A percentile compares a stretch with the other conserved stretches of the same genome.
Evolutionary conservation across 2,113 vertebrate genomes (phyloP).

Genomic region (Empidonax traillii): DNA sequence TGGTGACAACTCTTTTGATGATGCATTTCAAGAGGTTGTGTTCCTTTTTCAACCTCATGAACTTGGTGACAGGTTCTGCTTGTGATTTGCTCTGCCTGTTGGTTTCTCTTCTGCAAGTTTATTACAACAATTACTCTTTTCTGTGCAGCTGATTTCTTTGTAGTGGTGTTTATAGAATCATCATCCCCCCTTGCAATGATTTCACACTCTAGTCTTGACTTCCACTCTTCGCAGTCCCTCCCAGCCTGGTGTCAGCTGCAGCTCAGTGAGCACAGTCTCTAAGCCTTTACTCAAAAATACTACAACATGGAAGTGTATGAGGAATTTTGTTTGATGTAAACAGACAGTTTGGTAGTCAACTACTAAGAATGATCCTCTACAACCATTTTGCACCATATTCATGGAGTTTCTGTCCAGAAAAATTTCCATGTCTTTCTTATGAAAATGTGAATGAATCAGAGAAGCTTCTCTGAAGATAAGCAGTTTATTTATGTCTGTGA

Average conservation of each 20-base stretch:
- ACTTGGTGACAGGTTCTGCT: neutral
- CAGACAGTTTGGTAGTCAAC: neutral
- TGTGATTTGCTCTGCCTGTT: neutral
- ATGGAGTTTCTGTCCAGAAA: neutral
- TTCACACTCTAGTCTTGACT: neutral
- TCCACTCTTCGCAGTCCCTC: neutral
- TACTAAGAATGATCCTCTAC: neutral
- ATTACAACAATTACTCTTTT: neutral
- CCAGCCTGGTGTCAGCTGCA: neutral
- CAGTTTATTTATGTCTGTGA: neutral
- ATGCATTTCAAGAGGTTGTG: neutral
- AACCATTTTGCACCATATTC: neutral
- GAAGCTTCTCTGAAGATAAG: neutral
- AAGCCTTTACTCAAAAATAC: neutral
- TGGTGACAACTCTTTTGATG: neutral
- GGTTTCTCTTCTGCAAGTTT: neutral
- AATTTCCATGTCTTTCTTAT: neutral
- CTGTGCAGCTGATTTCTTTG: neutral
- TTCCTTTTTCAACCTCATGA: neutral
- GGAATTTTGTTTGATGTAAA: neutral
- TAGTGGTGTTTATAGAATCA: neutral
- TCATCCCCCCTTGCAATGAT: neutral
- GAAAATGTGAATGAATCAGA: neutral
- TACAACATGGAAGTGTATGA: neutral
- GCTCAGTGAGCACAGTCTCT: neutral